Conservation (phyloP, 2,113 vertebrate genomes). For the Petromus typicus region DNA sequence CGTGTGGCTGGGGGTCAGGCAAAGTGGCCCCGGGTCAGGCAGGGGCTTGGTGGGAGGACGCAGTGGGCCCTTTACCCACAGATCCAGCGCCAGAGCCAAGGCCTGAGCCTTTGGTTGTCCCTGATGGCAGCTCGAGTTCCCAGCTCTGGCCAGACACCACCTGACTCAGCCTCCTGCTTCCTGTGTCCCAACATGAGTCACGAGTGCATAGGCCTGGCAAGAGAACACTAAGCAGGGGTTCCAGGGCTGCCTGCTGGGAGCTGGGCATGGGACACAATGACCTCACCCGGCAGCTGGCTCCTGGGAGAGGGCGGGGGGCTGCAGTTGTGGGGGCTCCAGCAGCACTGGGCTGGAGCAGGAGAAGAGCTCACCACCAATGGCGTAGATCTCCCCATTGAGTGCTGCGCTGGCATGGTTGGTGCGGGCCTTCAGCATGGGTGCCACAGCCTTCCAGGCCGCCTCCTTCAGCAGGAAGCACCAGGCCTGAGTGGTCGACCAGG, state of each 20-base stretch:
- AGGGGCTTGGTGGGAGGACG: rapidly evolving
- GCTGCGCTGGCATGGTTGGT: conserved; percentile 94
- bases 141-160: neutral
- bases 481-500: conserved; percentile 96
- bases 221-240: neutral
- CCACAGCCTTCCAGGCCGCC: conserved; percentile 91
- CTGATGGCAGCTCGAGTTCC: too few relatives aligned
- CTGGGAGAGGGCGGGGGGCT: neutral
- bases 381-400: conserved; percentile 97
- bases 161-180: neutral
- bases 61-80: neutral
- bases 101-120: rapidly evolving
- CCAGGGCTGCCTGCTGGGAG: neutral
- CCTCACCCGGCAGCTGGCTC: neutral
- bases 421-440: conserved; percentile 94
- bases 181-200: neutral
- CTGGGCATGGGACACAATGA: rapidly evolving
- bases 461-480: conserved; percentile 95
- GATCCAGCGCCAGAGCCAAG: neutral
- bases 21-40: neutral
- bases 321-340: neutral
- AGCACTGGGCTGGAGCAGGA: rapidly evolving
- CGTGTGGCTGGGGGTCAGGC: too few relatives aligned
- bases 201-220: neutral
- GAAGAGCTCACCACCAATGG: conserved; percentile 92